Percentiles rank a stretch among this genome's conserved stretches.
These are phyloP conservation scores for Gryllus bimaculatus DNA, from an alignment of 1,140 invertebrate genomes.

Conservation along the genomic window DNA sequence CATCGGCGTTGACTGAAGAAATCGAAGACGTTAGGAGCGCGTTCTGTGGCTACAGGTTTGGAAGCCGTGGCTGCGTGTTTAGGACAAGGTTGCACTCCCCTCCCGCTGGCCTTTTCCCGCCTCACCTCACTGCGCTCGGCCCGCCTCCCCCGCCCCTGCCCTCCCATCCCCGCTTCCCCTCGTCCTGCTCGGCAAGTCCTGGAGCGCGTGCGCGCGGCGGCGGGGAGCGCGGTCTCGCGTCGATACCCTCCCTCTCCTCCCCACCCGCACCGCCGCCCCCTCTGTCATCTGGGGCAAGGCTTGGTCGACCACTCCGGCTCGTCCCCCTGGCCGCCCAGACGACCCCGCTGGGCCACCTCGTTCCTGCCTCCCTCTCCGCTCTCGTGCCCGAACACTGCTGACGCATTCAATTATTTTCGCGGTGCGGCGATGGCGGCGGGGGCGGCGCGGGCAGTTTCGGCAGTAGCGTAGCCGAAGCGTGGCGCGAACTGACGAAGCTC, in stretches of 20 bases:
- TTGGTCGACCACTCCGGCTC: background rate
- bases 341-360: background rate
- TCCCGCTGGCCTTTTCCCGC: background rate
- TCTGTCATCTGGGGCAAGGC: background rate
- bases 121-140: too few relatives aligned
- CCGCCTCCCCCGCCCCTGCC: too few relatives aligned
- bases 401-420: slow-evolving; percentile 1
- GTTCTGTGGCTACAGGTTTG: background rate
- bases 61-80: background rate
- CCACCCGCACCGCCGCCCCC: too few relatives aligned
- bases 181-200: background rate
- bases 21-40: background rate
- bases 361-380: background rate
- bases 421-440: background rate
- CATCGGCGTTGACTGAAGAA: background rate
- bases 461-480: too few relatives aligned
- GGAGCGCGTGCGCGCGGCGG: background rate
- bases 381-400: background rate
- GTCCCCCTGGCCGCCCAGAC: too few relatives aligned
- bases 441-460: too few relatives aligned
- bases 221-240: background rate
- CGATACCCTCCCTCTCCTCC: background rate
- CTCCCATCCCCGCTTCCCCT: too few relatives aligned
- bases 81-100: background rate
- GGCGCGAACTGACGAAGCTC: too few relatives aligned